Base-by-base conservation (phyloP, 2,113 vertebrate species). In the Tetrao urogallus region DNA sequence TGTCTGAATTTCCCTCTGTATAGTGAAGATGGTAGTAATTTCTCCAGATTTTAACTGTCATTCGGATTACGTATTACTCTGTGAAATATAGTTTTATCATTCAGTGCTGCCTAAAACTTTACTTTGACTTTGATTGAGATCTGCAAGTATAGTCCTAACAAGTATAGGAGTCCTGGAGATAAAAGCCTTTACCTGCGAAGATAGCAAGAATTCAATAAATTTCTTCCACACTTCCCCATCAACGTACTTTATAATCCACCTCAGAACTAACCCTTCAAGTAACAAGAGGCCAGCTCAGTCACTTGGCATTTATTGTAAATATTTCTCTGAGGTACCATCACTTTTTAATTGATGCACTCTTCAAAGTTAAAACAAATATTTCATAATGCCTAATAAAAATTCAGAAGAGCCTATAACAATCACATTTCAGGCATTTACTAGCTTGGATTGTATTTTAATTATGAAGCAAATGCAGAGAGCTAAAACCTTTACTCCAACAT, bases 281-380 rank as follows among this genome's bases (percentile, higher is more conserved):
- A 91, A 88, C 70, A 71, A 78, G 65, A 82, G 70, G 28, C 27
- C 71, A 84, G 24, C 40, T 80, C 36, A 87, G 61, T 45, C 45
- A 72, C 76, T 76, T 92, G 74, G 66, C 86, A 89, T 90, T 94
- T 92, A 86, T 82, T 91, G 40, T 45, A 91, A 93, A 63, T 34
- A 42, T 76, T 82, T 84, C 38, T 88, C 78, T 36, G 27, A 91
- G 82, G 50, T 36, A 82, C 54, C 34, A 32, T 71, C 45, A 66
- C 58, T 85, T 84, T 87, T 89, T 92, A 95, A 92, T 66, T 93
- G 81, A 95, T 77, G 52, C 14, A 70, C 64, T 89, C 81, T 87
- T 93, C 81, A 73, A 90, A 91, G 84, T 70, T 91, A 89, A 87
- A 94, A 67, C 70, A 96, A 94, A 60, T 94, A 94, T 85, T 94